Conservation (phyloP, 1,140 invertebrate genomes). For the Maconellicoccus hirsutus region DNA sequence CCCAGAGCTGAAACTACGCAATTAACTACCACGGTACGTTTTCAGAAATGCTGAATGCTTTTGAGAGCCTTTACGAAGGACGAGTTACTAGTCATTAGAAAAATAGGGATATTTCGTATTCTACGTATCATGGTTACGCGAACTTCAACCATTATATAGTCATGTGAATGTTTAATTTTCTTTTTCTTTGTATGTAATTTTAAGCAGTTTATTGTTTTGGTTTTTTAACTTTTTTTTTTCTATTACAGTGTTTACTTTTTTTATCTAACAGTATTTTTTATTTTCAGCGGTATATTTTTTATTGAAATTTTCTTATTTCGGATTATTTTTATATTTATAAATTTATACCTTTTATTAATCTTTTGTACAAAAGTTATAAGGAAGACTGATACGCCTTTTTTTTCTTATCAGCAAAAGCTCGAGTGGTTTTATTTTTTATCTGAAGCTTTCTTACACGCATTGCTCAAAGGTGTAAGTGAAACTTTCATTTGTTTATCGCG, state of each 20-base stretch:
- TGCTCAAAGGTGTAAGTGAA: neutral
- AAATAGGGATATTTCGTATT: neutral
- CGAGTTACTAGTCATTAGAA: neutral
- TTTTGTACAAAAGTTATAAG: neutral
- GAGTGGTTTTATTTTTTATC: neutral
- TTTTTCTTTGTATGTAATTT: neutral
- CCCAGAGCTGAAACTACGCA: slow-evolving; percentile 67
- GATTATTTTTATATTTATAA: neutral
- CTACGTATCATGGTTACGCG: neutral
- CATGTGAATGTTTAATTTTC: neutral
- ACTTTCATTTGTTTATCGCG: neutral
- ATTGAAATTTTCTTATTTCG: neutral
- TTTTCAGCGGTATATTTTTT: neutral
- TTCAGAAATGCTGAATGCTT: neutral
- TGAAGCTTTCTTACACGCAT: neutral
- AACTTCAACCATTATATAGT: neutral
- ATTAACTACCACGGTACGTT: slow-evolving; percentile 36
- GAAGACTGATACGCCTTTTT: slow-evolving; percentile 8
- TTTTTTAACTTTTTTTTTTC: neutral
- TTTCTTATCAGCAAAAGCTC: neutral
- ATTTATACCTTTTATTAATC: neutral
- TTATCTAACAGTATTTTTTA: neutral
- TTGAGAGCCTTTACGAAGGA: neutral
- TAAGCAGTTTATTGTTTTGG: neutral
- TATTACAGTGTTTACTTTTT: neutral